A percentile compares a stretch with the other conserved stretches of the same genome.
Evolutionary conservation across 2,888 invertebrate species (phyloP).

Genomic region (Oscheius sp.): DNA sequence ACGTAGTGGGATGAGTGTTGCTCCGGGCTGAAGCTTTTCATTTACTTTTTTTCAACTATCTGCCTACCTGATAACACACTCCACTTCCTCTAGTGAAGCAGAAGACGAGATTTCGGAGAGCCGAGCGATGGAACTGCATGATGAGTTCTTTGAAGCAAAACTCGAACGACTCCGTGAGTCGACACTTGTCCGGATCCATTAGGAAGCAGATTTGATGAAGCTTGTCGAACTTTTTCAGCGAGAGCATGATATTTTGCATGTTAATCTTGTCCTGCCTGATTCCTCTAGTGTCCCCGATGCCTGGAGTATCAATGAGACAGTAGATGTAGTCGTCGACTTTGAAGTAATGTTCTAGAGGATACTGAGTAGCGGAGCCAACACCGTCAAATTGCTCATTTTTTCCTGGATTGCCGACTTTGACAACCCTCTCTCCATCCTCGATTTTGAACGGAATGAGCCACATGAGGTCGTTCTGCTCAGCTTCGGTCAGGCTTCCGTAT

Average conservation of each 20-base stretch:
- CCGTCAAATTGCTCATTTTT: background rate
- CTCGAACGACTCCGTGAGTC: slow-evolving; percentile 44
- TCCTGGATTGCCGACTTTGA: background rate
- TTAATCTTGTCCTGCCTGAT: slow-evolving; percentile 3
- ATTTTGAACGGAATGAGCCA: slow-evolving; percentile 14
- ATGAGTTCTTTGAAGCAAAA: slow-evolving; percentile 62
- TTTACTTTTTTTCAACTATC: no score
- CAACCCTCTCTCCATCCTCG: background rate
- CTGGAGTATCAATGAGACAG: slow-evolving; percentile 17
- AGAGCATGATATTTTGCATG: slow-evolving; percentile 19
- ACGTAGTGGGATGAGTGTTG: background rate
- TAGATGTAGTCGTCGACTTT: slow-evolving; percentile 1
- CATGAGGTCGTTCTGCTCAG: background rate
- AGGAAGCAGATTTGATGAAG: slow-evolving; percentile 52
- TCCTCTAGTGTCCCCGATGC: background rate
- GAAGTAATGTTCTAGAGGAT: no score
- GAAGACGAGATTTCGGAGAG: slow-evolving; percentile 59
- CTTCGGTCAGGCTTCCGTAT: background rate
- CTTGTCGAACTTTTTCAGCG: background rate
- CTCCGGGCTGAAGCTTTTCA: background rate
- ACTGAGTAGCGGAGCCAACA: background rate
- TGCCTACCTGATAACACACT: background rate
- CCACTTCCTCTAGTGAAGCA: slow-evolving; percentile 55
- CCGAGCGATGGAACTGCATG: slow-evolving; percentile 52
- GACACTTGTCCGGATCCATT: slow-evolving; percentile 45